phyloP scores from a whole-genome alignment of 1,140 invertebrate species.

The Asbolus verrucosus region DNA sequence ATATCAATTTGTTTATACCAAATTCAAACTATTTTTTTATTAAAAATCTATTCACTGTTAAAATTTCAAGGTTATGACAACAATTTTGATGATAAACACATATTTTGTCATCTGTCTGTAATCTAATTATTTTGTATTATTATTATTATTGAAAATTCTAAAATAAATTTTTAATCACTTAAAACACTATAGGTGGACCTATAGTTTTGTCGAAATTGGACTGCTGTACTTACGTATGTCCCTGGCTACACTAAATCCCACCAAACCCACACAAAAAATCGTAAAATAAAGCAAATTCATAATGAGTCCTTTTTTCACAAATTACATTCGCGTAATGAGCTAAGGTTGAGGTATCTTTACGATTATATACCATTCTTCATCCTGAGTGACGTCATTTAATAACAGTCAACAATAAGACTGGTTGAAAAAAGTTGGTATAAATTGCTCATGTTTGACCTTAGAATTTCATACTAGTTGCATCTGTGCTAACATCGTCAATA shows the following conservation, averaged over 20 bases:
- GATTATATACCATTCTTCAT: constrained; percentile 17
- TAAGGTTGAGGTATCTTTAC: background rate
- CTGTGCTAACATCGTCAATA: too few relatives aligned
- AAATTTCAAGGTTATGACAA: too few relatives aligned
- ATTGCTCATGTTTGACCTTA: constrained; percentile 13
- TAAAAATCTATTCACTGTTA: too few relatives aligned
- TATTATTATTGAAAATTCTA: too few relatives aligned
- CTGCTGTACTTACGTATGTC: constrained; percentile 25
- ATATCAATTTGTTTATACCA: too few relatives aligned
- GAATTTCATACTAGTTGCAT: constrained; percentile 4
- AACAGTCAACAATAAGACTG: constrained; percentile 6
- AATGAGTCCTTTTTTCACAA: background rate
- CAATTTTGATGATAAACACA: too few relatives aligned
- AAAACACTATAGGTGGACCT: too few relatives aligned
- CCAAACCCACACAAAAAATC: constrained; percentile 13
- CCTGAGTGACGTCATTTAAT: constrained; percentile 20
- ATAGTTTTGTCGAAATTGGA: too few relatives aligned
- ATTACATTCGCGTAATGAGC: background rate
- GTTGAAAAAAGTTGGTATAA: constrained; percentile 1
- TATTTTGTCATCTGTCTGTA: too few relatives aligned
- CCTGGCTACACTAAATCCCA: background rate
- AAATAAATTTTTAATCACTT: too few relatives aligned
- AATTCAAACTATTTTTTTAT: too few relatives aligned
- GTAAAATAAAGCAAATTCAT: background rate
- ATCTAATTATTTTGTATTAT: too few relatives aligned